These are phyloP conservation scores for Prorops nasuta DNA, from an alignment of 1,140 invertebrate genomes.

Conservation along the genomic window DNA sequence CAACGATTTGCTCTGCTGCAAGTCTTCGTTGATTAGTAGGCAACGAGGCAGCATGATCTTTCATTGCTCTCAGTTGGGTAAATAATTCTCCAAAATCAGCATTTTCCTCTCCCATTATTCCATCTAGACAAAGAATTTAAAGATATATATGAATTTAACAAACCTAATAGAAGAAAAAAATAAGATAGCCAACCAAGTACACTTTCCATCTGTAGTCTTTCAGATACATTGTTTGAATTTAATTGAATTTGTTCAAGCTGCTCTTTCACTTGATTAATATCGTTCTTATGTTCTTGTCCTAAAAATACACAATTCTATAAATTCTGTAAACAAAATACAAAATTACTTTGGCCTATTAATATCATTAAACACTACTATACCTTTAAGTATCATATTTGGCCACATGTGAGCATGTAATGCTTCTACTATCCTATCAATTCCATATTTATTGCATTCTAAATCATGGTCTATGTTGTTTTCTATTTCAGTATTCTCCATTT, in stretches of 20 bases:
- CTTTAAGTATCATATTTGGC: constrained; percentile 73
- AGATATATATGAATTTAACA: background rate
- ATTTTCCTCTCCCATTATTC: constrained; percentile 52
- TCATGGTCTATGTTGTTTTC: constrained; percentile 57
- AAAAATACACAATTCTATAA: background rate
- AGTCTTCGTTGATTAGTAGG: constrained; percentile 65
- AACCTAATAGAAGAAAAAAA: constrained; percentile 3
- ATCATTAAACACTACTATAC: constrained; percentile 45
- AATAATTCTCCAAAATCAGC: constrained; percentile 66
- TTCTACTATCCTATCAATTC: constrained; percentile 72
- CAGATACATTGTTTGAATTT: constrained; percentile 27
- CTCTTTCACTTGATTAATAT: constrained; percentile 40
- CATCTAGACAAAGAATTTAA: constrained; percentile 36
- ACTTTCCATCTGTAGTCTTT: constrained; percentile 39
- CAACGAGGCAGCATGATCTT: constrained; percentile 66
- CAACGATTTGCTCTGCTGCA: constrained; percentile 75
- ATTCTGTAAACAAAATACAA: background rate
- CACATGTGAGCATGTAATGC: constrained; percentile 75
- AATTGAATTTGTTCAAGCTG: constrained; percentile 45
- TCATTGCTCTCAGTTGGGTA: constrained; percentile 64
- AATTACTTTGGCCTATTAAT: background rate
- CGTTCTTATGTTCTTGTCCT: constrained; percentile 13
- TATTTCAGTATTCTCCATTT: constrained; percentile 63
- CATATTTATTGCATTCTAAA: constrained; percentile 40
- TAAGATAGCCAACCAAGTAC: constrained; percentile 36